Base-by-base conservation (phyloP, 2,797 vertebrate species). In the Acanthiza pusilla region DNA sequence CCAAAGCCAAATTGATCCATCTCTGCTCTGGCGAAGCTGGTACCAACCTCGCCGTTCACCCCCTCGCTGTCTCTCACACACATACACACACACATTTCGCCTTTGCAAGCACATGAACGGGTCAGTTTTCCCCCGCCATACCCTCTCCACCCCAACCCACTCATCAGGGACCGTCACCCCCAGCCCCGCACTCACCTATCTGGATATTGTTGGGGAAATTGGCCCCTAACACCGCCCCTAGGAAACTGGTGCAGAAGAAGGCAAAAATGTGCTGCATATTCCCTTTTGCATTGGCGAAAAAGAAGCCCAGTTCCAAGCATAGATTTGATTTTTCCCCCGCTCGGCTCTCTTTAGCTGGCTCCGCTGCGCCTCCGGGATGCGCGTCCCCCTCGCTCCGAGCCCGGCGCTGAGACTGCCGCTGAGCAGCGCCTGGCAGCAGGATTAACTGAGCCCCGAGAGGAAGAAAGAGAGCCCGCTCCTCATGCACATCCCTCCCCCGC, bases 141-240 rank as follows among this genome's bases (percentile, higher is more conserved):
- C 70, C 58, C 72, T 79, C 47, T 72, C 60, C 72, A 22, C 13
- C 77, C 82, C 51, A 27, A 21, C 43, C 83, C 65, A 13, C 89
- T 84, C 50, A 63, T n/a, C 47, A 5, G 74, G 50, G 38, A 68
- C 27, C 90, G 27, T 72, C 90, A 61, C 32, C 77, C 85, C 79
- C 88, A 76, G 29, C 85, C 93, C 86, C 63, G 48, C 95, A 98
- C 99, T 99, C 98, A 99, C 99, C 99, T 98, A 99, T 99, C 98
- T 99, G 99, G 98, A 99, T 99, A 97, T 99, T 99, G 99, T 99
- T 99, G 98, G 99, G 99, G 95, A 99, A 99, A 99, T 99, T 99
- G 98, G 99, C 99, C 98, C 98, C 99, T 98, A 99, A 98, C 98
- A 99, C 99, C 98, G 99, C 98, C 98, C 99, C 99, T 99, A 99